A percentile compares a stretch with the other conserved stretches of the same genome.
These are phyloP conservation scores for Albula glossodonta DNA, from an alignment of 2,113 vertebrate species.

Conservation along the genomic window DNA sequence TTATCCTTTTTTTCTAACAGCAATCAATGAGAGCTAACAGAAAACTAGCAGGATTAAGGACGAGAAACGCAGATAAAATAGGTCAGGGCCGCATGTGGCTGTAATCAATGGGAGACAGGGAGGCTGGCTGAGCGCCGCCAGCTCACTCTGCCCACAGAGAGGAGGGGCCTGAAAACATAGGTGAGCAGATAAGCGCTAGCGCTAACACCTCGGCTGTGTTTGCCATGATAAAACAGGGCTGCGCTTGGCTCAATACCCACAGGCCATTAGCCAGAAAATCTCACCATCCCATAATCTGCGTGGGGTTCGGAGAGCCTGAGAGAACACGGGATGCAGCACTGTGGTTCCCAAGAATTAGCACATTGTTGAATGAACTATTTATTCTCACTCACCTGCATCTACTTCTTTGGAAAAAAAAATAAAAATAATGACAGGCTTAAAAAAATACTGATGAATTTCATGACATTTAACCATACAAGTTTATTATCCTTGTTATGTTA, in stretches of 20 bases:
- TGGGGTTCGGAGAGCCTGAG: background rate
- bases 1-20: background rate
- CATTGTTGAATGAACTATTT: too few species aligned
- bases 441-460: too few species aligned
- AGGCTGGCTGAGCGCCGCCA: background rate
- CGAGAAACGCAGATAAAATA: background rate
- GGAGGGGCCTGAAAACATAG: background rate
- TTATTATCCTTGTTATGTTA: too few species aligned
- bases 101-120: background rate
- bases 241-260: background rate
- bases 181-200: background rate
- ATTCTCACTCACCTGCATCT: too few species aligned
- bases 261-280: background rate
- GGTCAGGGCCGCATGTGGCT: conserved; percentile 13
- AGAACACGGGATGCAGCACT: too few species aligned
- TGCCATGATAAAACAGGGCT: background rate
- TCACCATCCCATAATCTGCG: background rate
- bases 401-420: too few species aligned
- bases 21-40: background rate
- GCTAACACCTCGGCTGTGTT: background rate
- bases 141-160: background rate
- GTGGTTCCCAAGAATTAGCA: too few species aligned
- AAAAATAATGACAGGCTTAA: too few species aligned
- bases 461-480: too few species aligned
- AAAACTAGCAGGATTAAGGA: conserved; percentile 8